These are phyloP conservation scores for Psix sp. DNA, from an alignment of 1,140 invertebrate species.

Conservation along the genomic window DNA sequence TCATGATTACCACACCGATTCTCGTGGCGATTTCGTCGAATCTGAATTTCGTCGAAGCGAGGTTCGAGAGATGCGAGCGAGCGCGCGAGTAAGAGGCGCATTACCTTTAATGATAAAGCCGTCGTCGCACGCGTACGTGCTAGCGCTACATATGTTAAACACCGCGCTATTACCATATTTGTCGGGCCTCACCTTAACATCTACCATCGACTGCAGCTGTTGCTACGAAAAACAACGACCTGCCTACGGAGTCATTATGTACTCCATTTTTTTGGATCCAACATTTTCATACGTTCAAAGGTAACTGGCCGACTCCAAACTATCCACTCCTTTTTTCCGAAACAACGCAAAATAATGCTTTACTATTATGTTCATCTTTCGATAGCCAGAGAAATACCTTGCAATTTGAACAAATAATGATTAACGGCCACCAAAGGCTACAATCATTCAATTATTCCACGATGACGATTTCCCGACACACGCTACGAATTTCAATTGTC, in stretches of 20 bases:
- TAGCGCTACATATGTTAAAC: constrained; percentile 66
- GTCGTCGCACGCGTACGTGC: constrained; percentile 67
- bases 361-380: too few relatives aligned
- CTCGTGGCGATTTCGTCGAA: constrained; percentile 32
- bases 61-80: constrained; percentile 29
- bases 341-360: too few relatives aligned
- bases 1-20: constrained; percentile 29
- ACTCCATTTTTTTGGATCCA: constrained; percentile 46
- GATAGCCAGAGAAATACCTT: background rate
- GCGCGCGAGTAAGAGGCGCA: constrained; percentile 49
- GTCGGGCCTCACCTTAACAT: constrained; percentile 51
- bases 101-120: constrained; percentile 71
- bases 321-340: background rate
- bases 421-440: constrained; percentile 15
- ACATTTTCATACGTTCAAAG: too few relatives aligned
- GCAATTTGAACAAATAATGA: constrained; percentile 20
- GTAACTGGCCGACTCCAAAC: background rate
- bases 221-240: constrained; percentile 44
- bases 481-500: constrained; percentile 38
- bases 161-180: constrained; percentile 67
- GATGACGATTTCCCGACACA: constrained; percentile 44
- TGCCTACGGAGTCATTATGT: constrained; percentile 32
- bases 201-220: constrained; percentile 39
- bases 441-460: constrained; percentile 44
- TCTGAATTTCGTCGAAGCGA: constrained; percentile 44